Evolutionary conservation across 2,888 invertebrate species (phyloP).

Genomic region (Amaurobius ferox): DNA sequence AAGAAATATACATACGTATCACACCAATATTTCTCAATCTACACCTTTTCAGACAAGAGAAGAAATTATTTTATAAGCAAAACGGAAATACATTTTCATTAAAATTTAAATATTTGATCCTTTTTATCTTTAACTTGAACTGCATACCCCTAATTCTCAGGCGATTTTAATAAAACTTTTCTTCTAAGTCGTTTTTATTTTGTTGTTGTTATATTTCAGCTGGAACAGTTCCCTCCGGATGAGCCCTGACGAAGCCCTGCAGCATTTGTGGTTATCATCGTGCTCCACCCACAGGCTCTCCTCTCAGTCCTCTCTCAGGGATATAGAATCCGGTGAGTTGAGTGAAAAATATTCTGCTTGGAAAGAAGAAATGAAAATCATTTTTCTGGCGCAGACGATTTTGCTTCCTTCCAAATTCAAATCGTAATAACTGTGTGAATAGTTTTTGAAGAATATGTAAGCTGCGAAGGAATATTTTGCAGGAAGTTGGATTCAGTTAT

Average conservation of each 20-base stretch:
- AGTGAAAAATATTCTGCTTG: neutral
- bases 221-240: slow-evolving; percentile 72
- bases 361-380: neutral
- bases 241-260: slow-evolving; percentile 83
- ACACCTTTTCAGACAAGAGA: too few relatives aligned
- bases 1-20: too few relatives aligned
- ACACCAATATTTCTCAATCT: too few relatives aligned
- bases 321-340: slow-evolving; percentile 63
- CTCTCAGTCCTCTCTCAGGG: slow-evolving; percentile 32
- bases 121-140: too few relatives aligned
- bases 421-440: neutral
- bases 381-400: neutral
- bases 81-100: too few relatives aligned
- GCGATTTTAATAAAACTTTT: neutral
- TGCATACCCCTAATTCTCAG: neutral
- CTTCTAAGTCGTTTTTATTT: neutral
- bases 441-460: neutral
- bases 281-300: slow-evolving; percentile 74
- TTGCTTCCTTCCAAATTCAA: neutral
- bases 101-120: too few relatives aligned
- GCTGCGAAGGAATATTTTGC: neutral
- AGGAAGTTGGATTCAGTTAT: too few relatives aligned
- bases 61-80: too few relatives aligned
- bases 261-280: slow-evolving; percentile 87
- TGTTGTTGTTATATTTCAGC: slow-evolving; percentile 72